Evolutionary conservation across 2,888 invertebrate species (phyloP), one percentile per base, ranked within the genome.

Genomic region (Limnephilus auricula): DNA sequence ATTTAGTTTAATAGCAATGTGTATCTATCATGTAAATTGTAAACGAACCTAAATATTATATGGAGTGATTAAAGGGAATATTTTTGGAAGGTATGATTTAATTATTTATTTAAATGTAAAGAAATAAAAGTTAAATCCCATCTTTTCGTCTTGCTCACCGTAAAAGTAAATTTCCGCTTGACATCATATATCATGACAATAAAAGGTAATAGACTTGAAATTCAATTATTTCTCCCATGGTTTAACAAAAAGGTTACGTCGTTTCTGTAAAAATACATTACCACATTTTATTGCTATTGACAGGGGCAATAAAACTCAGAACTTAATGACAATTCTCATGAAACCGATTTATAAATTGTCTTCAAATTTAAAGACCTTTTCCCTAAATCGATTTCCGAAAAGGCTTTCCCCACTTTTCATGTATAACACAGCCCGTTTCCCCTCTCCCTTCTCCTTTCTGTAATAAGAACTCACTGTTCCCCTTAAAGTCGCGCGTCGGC

Each of bases 341-440:
- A 82, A 90, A 91, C 90, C 90, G 92, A 91, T 92, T 91, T 93
- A 84, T 89, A 93, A 93, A 91, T 92, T 90, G 93, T 93, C 92
- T 93, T 93, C 90, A 92, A 92, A 91, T 92, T 93, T 93, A 93
- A 93, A 93, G 92, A 92, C 92, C 90, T 91, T 92, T 93, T 90
- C 90, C 91, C 79, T 90, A 91, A 91, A 92, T 92, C 90, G 91
- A 92, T 92, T 90, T 82, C 89, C 90, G 84, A 93, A 92, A 89
- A 91, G 92, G 92, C 90, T 93, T 93, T 93, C 79, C 91, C 83
- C 90, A 80, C 86, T 89, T 89, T 86, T 84, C 78, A 80, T 89
- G 91, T 88, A 87, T 87, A 65, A 90, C 87, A 78, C 90, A 83
- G 78, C 91, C 91, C 50, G 87, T 84, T 88, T 88, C 32, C 65